phyloP scores from a whole-genome alignment of 2,888 invertebrate genomes.

The Syrphus vitripennis region DNA sequence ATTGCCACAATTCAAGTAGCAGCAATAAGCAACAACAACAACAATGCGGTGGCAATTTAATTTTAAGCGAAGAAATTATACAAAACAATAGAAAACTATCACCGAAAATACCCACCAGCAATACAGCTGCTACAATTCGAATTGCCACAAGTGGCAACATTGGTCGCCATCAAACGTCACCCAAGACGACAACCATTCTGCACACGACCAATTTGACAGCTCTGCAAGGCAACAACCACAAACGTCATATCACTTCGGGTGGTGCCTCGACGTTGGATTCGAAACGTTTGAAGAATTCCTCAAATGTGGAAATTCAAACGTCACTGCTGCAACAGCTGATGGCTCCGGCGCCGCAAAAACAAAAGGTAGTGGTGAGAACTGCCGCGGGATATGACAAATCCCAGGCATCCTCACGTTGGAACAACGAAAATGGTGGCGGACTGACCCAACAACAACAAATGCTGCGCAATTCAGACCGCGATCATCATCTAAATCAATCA shows the following conservation, averaged over 20 bases:
- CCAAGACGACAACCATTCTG: conserved; percentile 72
- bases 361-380: conserved; percentile 75
- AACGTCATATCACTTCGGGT: conserved; percentile 75
- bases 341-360: conserved; percentile 80
- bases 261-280: conserved; percentile 74
- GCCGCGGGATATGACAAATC: conserved; percentile 75
- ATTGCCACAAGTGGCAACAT: conserved; percentile 72
- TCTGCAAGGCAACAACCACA: conserved; percentile 73
- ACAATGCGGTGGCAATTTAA: conserved; percentile 61
- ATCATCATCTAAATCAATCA: conserved; percentile 65
- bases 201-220: conserved; percentile 72
- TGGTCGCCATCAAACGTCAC: conserved; percentile 58
- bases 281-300: conserved; percentile 78
- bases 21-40: conserved; percentile 24
- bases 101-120: conserved; percentile 56
- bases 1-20: conserved; percentile 64
- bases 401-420: conserved; percentile 54
- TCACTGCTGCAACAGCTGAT: conserved; percentile 84
- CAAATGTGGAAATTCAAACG: conserved; percentile 75
- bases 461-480: conserved; percentile 70
- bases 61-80: conserved; percentile 63
- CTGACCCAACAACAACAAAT: conserved; percentile 61
- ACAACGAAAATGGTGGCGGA: conserved; percentile 50
- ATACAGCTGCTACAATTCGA: conserved; percentile 76
- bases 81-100: conserved; percentile 59